Evolutionary conservation across 2,888 invertebrate genomes (phyloP).

Genomic region (Cryptocephalus primarius): DNA sequence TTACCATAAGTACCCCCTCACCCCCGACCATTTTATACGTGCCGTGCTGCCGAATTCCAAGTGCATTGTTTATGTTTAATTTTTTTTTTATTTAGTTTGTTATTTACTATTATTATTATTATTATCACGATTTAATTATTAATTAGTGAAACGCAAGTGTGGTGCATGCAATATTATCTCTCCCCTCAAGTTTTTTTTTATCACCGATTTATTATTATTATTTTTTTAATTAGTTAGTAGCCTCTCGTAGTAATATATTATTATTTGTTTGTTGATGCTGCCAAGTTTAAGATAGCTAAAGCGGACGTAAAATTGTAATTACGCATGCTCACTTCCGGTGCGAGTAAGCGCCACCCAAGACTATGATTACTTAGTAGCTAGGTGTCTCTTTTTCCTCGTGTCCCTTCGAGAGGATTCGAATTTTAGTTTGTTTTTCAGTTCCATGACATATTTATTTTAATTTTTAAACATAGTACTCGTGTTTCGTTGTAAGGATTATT

Average conservation of each 20-base stretch:
- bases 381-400: slow-evolving; percentile 18
- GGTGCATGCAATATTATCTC: slow-evolving; percentile 36
- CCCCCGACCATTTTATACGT: slow-evolving; percentile 18
- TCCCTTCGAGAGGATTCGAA: slow-evolving; percentile 12
- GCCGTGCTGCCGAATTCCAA: slow-evolving; percentile 27
- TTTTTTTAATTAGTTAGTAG: slow-evolving; percentile 34
- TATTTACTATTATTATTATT: slow-evolving; percentile 24
- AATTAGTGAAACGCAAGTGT: slow-evolving; percentile 26
- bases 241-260: slow-evolving; percentile 23
- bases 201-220: too few relatives aligned
- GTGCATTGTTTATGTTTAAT: slow-evolving; percentile 21
- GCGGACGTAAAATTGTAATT: slow-evolving; percentile 8
- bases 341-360: slow-evolving; percentile 23
- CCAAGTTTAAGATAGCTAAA: slow-evolving; percentile 39
- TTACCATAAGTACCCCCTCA: too few relatives aligned
- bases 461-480: slow-evolving; percentile 1
- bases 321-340: slow-evolving; percentile 13
- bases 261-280: slow-evolving; percentile 40
- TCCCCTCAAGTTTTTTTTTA: slow-evolving; percentile 15
- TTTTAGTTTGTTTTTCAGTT: too few relatives aligned
- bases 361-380: slow-evolving; percentile 28
- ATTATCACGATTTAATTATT: slow-evolving; percentile 23
- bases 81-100: not conserved
- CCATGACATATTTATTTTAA: not conserved
- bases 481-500: not conserved